Evolutionary conservation across 2,888 invertebrate genomes (phyloP), one percentile per base, ranked within the genome.

Genomic region (Neuroscelio doddi): DNA sequence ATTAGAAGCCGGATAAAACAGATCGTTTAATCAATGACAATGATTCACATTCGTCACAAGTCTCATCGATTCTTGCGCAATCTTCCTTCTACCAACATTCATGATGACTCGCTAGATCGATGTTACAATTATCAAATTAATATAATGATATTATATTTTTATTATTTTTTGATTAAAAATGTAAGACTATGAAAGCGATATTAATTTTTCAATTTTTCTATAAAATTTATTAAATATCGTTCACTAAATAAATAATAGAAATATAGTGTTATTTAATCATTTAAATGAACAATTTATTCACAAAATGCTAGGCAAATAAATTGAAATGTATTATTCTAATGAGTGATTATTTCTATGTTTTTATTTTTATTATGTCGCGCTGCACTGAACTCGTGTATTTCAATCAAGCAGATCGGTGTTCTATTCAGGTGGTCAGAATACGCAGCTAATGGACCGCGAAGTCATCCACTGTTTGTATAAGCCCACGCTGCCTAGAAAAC

Each of bases 11-110:
- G 70, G 55, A 69, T 65, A 66, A 74, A 68, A 72, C 70, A 73
- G 73, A 76, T 73, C 75, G 71, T 74, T 77, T 72, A 75, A 78
- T 77, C 78, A 72, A 67, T 68, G 70, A 72, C 73, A 21, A 5
- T 21, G 21, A 21, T 21, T 21, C 5, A 21, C 21, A 21, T 21
- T 21, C 21, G 2, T 21, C 21, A 2, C 21, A 5, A 3, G 21
- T 2, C 21, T 21, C 3, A 21, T 21, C 21, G 21, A 2, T 21
- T 5, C 5, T 21, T 21, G 21, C 21, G 21, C 21, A 21, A 21
- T 21, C 21, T 21, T 21, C n/a, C n/a, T n/a, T n/a, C n/a, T n/a
- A n/a, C n/a, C n/a, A n/a, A n/a, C n/a, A n/a, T n/a, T n/a, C n/a
- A n/a, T n/a, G n/a, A n/a, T n/a, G n/a, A n/a, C n/a, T n/a, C n/a